Evolutionary conservation across 2,797 vertebrate species (phyloP).

Genomic region (Chelidonichthys spinosus): DNA sequence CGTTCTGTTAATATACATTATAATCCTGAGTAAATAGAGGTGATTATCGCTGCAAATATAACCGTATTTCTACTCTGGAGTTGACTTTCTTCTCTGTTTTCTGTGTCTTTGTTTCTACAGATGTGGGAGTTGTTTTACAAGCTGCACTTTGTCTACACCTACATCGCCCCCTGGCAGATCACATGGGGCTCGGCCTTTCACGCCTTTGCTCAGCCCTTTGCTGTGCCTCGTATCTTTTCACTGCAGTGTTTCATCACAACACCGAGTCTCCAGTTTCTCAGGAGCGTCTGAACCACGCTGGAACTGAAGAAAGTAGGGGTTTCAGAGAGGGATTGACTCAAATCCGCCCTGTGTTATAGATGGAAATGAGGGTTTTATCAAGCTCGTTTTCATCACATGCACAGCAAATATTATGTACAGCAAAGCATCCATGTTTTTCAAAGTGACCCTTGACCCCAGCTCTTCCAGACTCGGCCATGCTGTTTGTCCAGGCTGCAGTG

Average conservation of each 20-base stretch:
- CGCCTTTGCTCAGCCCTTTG: conserved; percentile 98
- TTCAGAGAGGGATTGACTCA: background rate
- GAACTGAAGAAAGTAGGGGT: background rate
- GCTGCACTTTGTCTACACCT: conserved; percentile 97
- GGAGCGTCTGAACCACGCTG: background rate
- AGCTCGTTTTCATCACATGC: background rate
- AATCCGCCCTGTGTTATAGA: background rate
- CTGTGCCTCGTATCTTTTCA: conserved; percentile 98
- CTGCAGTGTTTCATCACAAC: background rate
- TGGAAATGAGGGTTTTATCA: background rate
- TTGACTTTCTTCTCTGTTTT: background rate
- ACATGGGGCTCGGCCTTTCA: conserved; percentile 99
- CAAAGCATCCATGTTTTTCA: background rate
- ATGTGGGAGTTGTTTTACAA: conserved; percentile 98
- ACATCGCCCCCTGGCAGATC: conserved; percentile 98
- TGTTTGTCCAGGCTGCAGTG: conserved; percentile 94
- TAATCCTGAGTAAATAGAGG: background rate
- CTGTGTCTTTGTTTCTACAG: conserved; percentile 69
- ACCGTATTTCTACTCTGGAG: background rate
- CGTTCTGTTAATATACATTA: background rate
- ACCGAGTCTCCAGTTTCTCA: conserved; percentile 17
- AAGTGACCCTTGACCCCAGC: conserved; percentile 83
- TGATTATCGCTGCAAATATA: background rate
- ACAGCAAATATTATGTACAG: background rate
- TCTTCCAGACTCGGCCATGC: conserved; percentile 93